phyloP scores from a whole-genome alignment of 2,888 invertebrate species.

The Clostera curtula region DNA sequence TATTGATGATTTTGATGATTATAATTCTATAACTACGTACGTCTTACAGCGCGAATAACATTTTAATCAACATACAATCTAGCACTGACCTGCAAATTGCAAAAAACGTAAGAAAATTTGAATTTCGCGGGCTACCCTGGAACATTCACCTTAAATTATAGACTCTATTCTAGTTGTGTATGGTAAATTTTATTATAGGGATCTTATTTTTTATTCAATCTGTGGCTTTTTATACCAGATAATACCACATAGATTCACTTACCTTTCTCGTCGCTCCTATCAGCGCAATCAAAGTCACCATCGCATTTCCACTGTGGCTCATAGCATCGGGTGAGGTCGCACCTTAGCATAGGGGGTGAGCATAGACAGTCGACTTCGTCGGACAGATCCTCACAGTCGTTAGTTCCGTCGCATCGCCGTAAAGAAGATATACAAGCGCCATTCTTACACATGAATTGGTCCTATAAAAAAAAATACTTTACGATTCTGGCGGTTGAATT shows the following conservation, averaged over 20 bases:
- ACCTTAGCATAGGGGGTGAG: slow-evolving; percentile 79
- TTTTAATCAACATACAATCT: too few relatives aligned
- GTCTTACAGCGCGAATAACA: too few relatives aligned
- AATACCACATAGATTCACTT: background rate
- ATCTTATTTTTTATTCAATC: background rate
- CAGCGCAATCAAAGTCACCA: slow-evolving; percentile 83
- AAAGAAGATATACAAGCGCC: slow-evolving; percentile 79
- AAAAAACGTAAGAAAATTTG: too few relatives aligned
- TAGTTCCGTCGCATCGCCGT: slow-evolving; percentile 84
- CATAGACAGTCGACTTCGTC: slow-evolving; percentile 81
- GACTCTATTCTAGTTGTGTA: too few relatives aligned
- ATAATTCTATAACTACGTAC: too few relatives aligned
- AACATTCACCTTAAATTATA: too few relatives aligned
- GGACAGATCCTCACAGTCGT: slow-evolving; percentile 83
- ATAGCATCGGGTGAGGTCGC: slow-evolving; percentile 80
- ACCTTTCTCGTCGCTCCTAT: slow-evolving; percentile 79
- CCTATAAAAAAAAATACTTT: too few relatives aligned
- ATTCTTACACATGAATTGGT: slow-evolving; percentile 83
- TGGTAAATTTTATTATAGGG: too few relatives aligned
- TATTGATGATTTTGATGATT: too few relatives aligned
- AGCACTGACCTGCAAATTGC: too few relatives aligned
- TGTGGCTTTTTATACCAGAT: background rate
- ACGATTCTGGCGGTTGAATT: too few relatives aligned
- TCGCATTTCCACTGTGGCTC: slow-evolving; percentile 86
- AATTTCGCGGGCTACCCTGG: too few relatives aligned